Conservation (phyloP, 1,140 invertebrate species). For the Cyrtorhinus lividipennis region DNA sequence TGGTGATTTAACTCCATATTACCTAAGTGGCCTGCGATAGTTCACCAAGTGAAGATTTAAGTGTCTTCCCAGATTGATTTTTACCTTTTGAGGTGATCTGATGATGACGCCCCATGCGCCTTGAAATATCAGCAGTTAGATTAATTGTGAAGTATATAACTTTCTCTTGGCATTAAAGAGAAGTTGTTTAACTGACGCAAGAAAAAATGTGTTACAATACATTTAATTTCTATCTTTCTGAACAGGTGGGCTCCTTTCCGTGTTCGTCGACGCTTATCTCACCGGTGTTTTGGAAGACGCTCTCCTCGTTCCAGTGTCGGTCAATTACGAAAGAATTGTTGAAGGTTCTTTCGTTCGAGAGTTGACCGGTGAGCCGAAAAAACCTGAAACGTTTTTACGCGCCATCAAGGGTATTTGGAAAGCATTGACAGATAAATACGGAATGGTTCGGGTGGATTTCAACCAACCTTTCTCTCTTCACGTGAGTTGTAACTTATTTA, state of each 20-base stretch:
- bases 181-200: too few relatives aligned
- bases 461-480: conserved; percentile 86
- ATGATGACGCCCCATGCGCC: too few relatives aligned
- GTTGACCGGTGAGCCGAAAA: conserved; percentile 72
- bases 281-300: conserved; percentile 81
- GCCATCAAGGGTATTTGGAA: conserved; percentile 71
- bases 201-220: too few relatives aligned
- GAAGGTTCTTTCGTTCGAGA: conserved; percentile 88
- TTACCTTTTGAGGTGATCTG: too few relatives aligned
- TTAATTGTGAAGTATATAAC: too few relatives aligned
- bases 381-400: conserved; percentile 71
- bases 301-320: conserved; percentile 73
- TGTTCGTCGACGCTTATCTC: conserved; percentile 78
- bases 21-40: too few relatives aligned
- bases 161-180: too few relatives aligned
- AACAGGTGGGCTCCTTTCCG: conserved; percentile 71
- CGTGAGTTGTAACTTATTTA: conserved; percentile 32
- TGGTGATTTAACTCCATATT: too few relatives aligned
- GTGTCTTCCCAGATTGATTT: too few relatives aligned
- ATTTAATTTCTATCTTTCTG: conserved; percentile 20
- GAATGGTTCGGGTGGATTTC: conserved; percentile 80
- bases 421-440: conserved; percentile 69
- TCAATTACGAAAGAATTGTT: conserved; percentile 84
- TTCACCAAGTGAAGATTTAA: too few relatives aligned
- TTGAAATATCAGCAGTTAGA: too few relatives aligned